A percentile compares a stretch with the other conserved stretches of the same genome.
Evolutionary conservation across 1,140 invertebrate species (phyloP).

Genomic region (Polypedilum pembai): DNA sequence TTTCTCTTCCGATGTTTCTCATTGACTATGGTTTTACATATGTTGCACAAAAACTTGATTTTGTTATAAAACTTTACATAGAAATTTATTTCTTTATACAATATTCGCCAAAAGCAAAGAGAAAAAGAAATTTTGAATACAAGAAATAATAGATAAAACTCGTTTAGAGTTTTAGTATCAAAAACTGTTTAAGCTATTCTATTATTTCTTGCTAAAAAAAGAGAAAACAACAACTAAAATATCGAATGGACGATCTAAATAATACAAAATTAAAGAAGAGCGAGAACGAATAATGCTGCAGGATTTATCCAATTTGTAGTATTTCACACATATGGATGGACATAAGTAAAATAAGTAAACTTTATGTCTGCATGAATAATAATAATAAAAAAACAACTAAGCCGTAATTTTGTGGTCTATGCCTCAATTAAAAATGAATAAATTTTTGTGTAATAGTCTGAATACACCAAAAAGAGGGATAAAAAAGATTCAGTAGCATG

Average conservation of each 20-base stretch:
- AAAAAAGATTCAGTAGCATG: not conserved
- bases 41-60: slow-evolving; percentile 4
- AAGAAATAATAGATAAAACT: not conserved
- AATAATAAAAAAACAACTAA: not conserved
- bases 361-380: not conserved
- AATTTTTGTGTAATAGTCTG: slow-evolving; percentile 10
- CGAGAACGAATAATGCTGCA: not conserved
- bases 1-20: not conserved
- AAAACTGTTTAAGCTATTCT: too few relatives aligned
- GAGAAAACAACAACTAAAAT: too few relatives aligned
- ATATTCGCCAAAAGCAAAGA: too few relatives aligned
- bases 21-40: not conserved
- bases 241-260: not conserved
- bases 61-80: slow-evolving; percentile 12
- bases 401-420: slow-evolving; percentile 1
- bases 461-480: not conserved
- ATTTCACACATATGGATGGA: slow-evolving; percentile 3
- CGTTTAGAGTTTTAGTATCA: too few relatives aligned
- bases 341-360: not conserved
- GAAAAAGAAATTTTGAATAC: not conserved
- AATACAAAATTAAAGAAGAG: not conserved
- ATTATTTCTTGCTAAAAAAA: too few relatives aligned
- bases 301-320: slow-evolving; percentile 8
- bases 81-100: not conserved
- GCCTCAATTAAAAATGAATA: slow-evolving; percentile 10